A percentile compares a stretch with the other conserved stretches of the same genome.
These are phyloP conservation scores for Melanotaenia trifasciata DNA, from an alignment of 2,797 vertebrate species.

Conservation along the genomic window DNA sequence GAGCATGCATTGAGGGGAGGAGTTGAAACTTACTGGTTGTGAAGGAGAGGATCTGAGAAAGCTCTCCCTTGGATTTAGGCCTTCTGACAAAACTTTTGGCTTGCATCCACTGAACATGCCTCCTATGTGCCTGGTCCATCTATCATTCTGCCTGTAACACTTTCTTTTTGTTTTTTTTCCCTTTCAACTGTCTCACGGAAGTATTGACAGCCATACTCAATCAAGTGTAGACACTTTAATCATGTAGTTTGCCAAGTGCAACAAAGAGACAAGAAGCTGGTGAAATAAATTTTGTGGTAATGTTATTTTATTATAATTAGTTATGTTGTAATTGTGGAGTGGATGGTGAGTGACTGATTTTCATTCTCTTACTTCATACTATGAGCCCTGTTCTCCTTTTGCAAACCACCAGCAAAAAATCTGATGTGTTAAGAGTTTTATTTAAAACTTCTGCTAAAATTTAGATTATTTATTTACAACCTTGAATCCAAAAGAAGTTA, in stretches of 20 bases:
- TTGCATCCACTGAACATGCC: constrained; percentile 60
- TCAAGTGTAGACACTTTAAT: constrained; percentile 44
- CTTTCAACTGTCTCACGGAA: constrained; percentile 61
- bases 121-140: constrained; percentile 59
- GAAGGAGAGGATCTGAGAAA: constrained; percentile 60
- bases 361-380: not conserved
- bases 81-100: constrained; percentile 62
- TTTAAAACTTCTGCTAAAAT: not conserved
- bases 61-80: constrained; percentile 56
- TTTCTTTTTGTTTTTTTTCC: constrained; percentile 20
- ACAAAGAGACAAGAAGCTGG: constrained; percentile 52
- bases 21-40: constrained; percentile 35
- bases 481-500: too few relatives aligned
- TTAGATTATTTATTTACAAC: not conserved
- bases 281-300: constrained; percentile 1
- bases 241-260: constrained; percentile 41
- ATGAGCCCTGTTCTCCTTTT: not conserved
- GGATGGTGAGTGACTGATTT: not conserved
- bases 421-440: not conserved
- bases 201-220: constrained; percentile 52
- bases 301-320: constrained; percentile 10
- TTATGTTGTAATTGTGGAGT: constrained; percentile 12
- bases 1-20: constrained; percentile 15
- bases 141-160: constrained; percentile 70
- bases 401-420: not conserved